Evolutionary conservation across 1,140 invertebrate genomes (phyloP), one percentile per base, ranked within the genome.

Genomic region (Antheraea mylitta): DNA sequence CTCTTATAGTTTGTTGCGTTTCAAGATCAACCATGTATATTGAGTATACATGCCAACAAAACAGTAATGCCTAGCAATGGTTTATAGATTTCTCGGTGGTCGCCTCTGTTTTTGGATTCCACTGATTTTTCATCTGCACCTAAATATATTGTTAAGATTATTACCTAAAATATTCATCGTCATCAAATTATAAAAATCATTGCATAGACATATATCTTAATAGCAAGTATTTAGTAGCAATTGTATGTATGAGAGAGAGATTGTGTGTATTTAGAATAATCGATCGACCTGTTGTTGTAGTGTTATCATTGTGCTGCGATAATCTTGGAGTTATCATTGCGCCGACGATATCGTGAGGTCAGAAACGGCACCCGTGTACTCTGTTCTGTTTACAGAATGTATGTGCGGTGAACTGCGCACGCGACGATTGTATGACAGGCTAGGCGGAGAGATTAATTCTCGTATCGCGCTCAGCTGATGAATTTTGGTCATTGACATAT

Each of bases 351-450:
- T 6, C 11, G 45, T 53, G 45, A n/a, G 45, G 45, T 53, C 45
- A 53, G 45, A 53, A 53, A 13, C 45, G 45, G 45, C 45, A 53
- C 45, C 45, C 45, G 45, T 53, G 45, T 13, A n/a, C 45, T 53
- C 45, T n/a, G 45, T 53, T 53, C 45, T 79, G 81, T 82, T 79
- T 81, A 81, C 75, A 72, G 72, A 74, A 59, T 60, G 66, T 72
- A 77, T 76, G 79, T 73, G 73, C 45, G 45, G 4, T 53, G n/a
- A n/a, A 16, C 45, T 16, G 11, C 73, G 76, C 83, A 86, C 83
- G 83, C 81, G 77, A 76, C 69, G 71, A 69, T 73, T 79, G 83
- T 81, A 83, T 86, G 81, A 81, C 75, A 66, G 58, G 45, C 58
- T 38, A 30, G 38, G 16, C 45, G 11, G 45, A 53, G 9, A 53